A percentile compares a stretch with the other conserved stretches of the same genome.
phyloP scores from a whole-genome alignment of 2,888 invertebrate genomes.

The Agrotis exclamationis region DNA sequence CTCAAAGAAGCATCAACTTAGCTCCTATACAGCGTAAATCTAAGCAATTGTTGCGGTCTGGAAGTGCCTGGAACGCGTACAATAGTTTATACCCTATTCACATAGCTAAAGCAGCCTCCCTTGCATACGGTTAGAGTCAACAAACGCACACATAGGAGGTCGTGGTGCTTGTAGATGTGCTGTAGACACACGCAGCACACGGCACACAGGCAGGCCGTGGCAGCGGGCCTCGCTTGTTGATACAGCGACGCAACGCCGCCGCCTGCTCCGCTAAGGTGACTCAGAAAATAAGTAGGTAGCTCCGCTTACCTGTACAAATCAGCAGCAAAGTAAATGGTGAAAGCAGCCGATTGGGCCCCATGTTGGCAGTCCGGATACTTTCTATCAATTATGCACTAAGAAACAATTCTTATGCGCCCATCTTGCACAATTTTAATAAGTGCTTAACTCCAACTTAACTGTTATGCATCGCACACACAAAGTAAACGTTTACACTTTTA shows the following conservation, averaged over 20 bases:
- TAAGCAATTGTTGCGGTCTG: slow-evolving; percentile 6
- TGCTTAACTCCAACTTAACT: slow-evolving; percentile 82
- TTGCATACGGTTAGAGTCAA: slow-evolving; percentile 67
- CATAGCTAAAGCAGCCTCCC: slow-evolving; percentile 62
- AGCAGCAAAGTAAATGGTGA: slow-evolving; percentile 87
- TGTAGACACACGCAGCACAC: slow-evolving; percentile 56
- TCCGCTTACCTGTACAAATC: slow-evolving; percentile 89
- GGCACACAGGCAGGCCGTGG: slow-evolving; percentile 59
- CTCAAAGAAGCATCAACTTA: background rate
- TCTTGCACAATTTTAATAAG: slow-evolving; percentile 78
- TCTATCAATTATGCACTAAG: slow-evolving; percentile 79
- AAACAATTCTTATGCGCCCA: slow-evolving; percentile 84
- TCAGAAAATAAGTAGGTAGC: slow-evolving; percentile 84
- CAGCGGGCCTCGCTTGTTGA: slow-evolving; percentile 66
- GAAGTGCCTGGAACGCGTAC: slow-evolving; percentile 16
- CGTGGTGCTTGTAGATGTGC: slow-evolving; percentile 16
- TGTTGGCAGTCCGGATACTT: slow-evolving; percentile 82
- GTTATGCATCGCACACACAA: slow-evolving; percentile 76
- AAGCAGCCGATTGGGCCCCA: slow-evolving; percentile 86
- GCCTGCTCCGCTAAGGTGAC: slow-evolving; percentile 76
- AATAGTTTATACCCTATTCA: slow-evolving; percentile 59
- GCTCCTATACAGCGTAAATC: slow-evolving; percentile 15
- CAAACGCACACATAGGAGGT: slow-evolving; percentile 69
- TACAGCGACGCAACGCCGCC: slow-evolving; percentile 71
- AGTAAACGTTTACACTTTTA: slow-evolving; percentile 70